These are phyloP conservation scores for Tillus elongatus DNA, from an alignment of 2,888 invertebrate genomes.

Conservation along the genomic window DNA sequence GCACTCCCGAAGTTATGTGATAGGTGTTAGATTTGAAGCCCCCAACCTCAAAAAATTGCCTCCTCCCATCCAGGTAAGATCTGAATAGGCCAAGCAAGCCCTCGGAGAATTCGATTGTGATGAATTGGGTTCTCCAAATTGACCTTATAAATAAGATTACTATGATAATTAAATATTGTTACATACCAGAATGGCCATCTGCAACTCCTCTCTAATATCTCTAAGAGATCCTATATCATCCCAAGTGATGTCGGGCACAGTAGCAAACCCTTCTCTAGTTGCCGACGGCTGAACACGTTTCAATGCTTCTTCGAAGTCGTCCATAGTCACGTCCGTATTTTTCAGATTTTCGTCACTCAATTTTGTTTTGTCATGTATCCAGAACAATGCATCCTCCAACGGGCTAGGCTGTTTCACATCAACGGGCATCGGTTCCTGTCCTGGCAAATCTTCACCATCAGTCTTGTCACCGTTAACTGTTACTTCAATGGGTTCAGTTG, in stretches of 20 bases:
- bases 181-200: slow-evolving; percentile 80
- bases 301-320: slow-evolving; percentile 70
- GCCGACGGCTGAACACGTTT: slow-evolving; percentile 84
- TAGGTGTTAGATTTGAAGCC: no score
- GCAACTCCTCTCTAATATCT: slow-evolving; percentile 80
- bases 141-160: no score
- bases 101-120: no score
- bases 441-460: no score
- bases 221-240: slow-evolving; percentile 88
- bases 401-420: slow-evolving; percentile 27
- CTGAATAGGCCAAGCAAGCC: no score
- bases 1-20: no score
- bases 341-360: slow-evolving; percentile 54
- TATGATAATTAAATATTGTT: slow-evolving; percentile 22
- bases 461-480: slow-evolving; percentile 9
- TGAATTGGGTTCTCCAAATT: no score
- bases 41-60: no score
- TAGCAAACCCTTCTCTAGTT: slow-evolving; percentile 94
- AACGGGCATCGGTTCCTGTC: slow-evolving; percentile 5
- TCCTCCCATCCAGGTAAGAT: no score
- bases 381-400: slow-evolving; percentile 51
- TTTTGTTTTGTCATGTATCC: slow-evolving; percentile 56
- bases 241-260: slow-evolving; percentile 96
- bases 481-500: slow-evolving; percentile 16
- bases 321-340: slow-evolving; percentile 58